Percentiles rank a stretch among this genome's conserved stretches.
Evolutionary conservation across 1,140 invertebrate species (phyloP).

Genomic region (Anoplophora glabripennis): DNA sequence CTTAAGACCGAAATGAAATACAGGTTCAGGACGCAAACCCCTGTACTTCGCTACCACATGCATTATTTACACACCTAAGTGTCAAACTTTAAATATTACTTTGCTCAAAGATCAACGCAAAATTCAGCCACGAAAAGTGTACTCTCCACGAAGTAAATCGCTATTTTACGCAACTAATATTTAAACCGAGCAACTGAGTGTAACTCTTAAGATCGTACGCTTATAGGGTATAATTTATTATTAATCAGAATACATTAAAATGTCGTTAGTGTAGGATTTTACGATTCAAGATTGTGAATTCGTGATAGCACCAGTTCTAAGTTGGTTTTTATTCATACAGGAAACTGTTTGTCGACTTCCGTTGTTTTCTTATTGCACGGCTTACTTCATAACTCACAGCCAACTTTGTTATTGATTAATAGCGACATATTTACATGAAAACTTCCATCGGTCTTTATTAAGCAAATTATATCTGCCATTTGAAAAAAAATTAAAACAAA

Average conservation of each 20-base stretch:
- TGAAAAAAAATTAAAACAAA: not conserved
- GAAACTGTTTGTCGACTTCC: constrained; percentile 21
- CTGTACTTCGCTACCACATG: no score
- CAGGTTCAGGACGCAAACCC: no score
- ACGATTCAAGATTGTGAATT: constrained; percentile 16
- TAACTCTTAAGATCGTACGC: not conserved
- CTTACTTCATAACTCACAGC: constrained; percentile 21
- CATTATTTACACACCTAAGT: no score
- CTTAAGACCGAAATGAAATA: no score
- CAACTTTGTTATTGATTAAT: constrained; percentile 22
- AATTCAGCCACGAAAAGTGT: no score
- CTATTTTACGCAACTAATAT: no score
- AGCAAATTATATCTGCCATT: constrained; percentile 14
- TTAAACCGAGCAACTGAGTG: no score
- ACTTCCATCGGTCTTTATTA: constrained; percentile 19
- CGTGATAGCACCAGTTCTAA: constrained; percentile 12
- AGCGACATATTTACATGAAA: constrained; percentile 22
- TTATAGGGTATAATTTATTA: constrained; percentile 15
- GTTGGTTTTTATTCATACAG: constrained; percentile 19
- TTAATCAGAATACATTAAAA: constrained; percentile 24
- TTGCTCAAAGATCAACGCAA: no score
- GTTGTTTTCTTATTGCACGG: constrained; percentile 19
- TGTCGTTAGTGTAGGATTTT: constrained; percentile 18
- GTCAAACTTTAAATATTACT: no score
- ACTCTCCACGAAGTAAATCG: no score